A percentile compares a stretch with the other conserved stretches of the same genome.
Evolutionary conservation across 2,888 invertebrate species (phyloP).

Genomic region (Tipula helvola): DNA sequence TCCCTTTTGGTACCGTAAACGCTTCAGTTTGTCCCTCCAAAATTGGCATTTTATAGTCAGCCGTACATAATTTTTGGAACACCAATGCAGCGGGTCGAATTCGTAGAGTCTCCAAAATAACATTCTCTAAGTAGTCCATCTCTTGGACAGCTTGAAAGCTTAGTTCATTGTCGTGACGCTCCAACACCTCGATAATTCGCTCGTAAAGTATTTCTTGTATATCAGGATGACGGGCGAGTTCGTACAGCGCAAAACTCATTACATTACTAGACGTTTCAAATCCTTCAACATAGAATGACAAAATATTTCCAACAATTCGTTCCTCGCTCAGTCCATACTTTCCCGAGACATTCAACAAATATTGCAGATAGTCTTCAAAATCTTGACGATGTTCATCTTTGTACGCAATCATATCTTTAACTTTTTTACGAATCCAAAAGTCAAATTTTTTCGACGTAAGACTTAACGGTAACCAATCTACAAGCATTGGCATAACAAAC

Average conservation of each 20-base stretch:
- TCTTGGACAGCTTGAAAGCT: conserved; percentile 43
- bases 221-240: conserved; percentile 39
- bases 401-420: conserved; percentile 32
- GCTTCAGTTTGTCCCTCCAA: conserved; percentile 6
- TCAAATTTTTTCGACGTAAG: not conserved
- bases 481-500: conserved; percentile 1
- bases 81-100: conserved; percentile 20
- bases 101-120: conserved; percentile 29
- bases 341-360: conserved; percentile 40
- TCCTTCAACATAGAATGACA: conserved; percentile 46
- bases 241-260: conserved; percentile 41
- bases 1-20: conserved; percentile 23
- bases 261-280: conserved; percentile 47
- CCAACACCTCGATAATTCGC: conserved; percentile 36
- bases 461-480: not conserved
- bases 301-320: conserved; percentile 40
- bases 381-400: conserved; percentile 32
- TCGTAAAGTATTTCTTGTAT: conserved; percentile 38
- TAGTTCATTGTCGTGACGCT: conserved; percentile 35
- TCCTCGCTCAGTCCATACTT: conserved; percentile 32
- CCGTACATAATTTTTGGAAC: conserved; percentile 16
- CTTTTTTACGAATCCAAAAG: conserved; percentile 23
- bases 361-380: conserved; percentile 42
- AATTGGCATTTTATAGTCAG: conserved; percentile 11
- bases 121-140: conserved; percentile 44